Evolutionary conservation across 2,888 invertebrate species (phyloP).

Genomic region (Entomobrya proxima): DNA sequence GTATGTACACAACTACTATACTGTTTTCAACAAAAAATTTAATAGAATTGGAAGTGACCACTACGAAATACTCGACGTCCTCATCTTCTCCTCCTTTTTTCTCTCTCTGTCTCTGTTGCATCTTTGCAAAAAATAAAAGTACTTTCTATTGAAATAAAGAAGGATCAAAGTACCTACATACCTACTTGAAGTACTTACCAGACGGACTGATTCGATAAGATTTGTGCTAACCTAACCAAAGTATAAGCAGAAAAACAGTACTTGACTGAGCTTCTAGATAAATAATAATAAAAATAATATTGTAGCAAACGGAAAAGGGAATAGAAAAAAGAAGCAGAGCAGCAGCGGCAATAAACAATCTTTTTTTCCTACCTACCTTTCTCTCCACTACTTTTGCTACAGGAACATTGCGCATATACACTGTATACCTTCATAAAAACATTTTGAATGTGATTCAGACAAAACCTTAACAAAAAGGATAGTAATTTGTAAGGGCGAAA

Average conservation of each 20-base stretch:
- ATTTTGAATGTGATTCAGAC: background rate
- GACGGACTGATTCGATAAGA: constrained; percentile 1
- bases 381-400: no score
- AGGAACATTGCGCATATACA: no score
- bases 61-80: background rate
- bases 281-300: no score
- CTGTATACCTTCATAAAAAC: background rate
- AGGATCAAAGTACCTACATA: constrained; percentile 41
- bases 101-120: background rate
- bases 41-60: constrained; percentile 35
- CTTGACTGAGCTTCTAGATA: background rate
- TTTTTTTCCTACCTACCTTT: background rate
- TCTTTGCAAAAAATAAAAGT: background rate
- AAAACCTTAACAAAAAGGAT: background rate
- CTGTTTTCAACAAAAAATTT: background rate
- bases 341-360: background rate
- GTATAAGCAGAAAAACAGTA: no score
- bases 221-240: no score
- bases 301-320: no score
- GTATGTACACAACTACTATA: no score
- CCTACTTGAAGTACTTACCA: background rate
- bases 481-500: background rate
- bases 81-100: background rate
- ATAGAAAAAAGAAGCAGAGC: constrained; percentile 1
- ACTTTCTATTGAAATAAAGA: constrained; percentile 9